Percentiles rank a stretch among this genome's conserved stretches.
Conservation (phyloP, 2,113 vertebrate species). For the Platycercus adscitus region DNA sequence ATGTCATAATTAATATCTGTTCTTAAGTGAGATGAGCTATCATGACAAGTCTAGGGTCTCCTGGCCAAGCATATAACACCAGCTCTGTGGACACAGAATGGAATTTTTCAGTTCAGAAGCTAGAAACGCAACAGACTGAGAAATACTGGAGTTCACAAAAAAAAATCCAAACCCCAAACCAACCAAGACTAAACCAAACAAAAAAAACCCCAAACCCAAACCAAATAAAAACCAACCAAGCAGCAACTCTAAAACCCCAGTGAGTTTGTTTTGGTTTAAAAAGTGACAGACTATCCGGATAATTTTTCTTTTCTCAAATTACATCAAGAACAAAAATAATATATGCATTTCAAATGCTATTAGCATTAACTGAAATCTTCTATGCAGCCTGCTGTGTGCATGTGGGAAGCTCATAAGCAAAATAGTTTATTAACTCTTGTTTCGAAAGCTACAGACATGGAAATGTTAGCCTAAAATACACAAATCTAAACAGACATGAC, state of each 20-base stretch:
- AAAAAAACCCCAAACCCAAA: too few species aligned
- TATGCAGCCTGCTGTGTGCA: neutral
- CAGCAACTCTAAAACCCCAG: neutral
- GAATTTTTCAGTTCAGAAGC: neutral
- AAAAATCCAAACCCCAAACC: neutral
- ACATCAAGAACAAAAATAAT: neutral
- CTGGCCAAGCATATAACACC: neutral
- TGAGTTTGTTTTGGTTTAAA: neutral
- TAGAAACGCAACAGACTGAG: neutral
- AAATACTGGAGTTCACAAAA: neutral
- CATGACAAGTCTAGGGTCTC: neutral
- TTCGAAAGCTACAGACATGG: neutral
- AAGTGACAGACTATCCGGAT: neutral
- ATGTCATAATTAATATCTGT: neutral
- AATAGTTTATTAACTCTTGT: neutral
- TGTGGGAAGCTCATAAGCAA: neutral
- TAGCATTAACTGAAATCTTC: neutral
- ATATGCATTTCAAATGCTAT: neutral
- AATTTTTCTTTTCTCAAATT: neutral
- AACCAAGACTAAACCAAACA: neutral
- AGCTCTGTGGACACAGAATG: neutral
- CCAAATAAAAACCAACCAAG: neutral
- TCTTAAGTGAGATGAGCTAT: neutral
- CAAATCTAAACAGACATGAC: neutral
- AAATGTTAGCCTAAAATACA: neutral